Evolutionary conservation across 2,797 vertebrate genomes (phyloP).

Genomic region (Microtus californicus): DNA sequence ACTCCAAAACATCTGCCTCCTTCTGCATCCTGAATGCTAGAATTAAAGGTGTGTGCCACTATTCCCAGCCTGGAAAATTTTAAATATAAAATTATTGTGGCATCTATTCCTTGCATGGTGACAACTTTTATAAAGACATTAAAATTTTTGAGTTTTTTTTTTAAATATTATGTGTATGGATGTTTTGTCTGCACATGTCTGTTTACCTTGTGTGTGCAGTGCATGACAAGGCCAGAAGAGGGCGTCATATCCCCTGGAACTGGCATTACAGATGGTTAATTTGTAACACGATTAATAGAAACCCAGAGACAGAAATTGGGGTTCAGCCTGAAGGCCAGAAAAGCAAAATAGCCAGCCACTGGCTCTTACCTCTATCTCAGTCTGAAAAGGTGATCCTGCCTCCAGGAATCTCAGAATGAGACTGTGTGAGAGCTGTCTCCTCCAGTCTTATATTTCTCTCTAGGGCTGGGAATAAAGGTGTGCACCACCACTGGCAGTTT

Average conservation of each 20-base stretch:
- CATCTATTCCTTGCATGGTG: neutral
- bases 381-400: too few species aligned
- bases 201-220: neutral
- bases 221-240: neutral
- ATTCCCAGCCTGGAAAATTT: neutral
- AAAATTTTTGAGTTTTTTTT: neutral
- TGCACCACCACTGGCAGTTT: too few species aligned
- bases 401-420: too few species aligned
- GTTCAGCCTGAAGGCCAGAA: too few species aligned
- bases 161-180: neutral
- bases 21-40: neutral
- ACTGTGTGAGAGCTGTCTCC: too few species aligned
- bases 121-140: neutral
- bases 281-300: too few species aligned
- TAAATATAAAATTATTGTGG: neutral
- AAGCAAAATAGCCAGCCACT: too few species aligned
- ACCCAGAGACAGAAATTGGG: too few species aligned
- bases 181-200: neutral
- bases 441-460: too few species aligned
- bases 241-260: neutral
- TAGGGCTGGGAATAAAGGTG: too few species aligned
- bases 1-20: neutral
- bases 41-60: neutral
- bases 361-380: too few species aligned
- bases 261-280: neutral